Evolutionary conservation across 2,888 invertebrate genomes (phyloP), one percentile per base, ranked within the genome.

Genomic region (Phaonia tiefii): DNA sequence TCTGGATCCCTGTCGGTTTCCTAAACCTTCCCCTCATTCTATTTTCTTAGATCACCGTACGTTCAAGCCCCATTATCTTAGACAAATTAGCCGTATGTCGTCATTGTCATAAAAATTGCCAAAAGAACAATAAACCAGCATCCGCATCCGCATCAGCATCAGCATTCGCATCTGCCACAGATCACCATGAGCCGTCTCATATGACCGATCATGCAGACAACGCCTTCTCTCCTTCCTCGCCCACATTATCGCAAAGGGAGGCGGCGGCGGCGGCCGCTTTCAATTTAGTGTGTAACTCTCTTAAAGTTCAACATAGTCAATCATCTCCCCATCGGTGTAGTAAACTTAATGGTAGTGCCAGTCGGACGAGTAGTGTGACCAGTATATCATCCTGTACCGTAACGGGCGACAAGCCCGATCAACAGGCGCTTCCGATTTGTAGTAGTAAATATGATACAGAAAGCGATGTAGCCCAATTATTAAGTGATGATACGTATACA

Each of bases 81-180:
- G 95, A 95, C 90, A 93, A 94, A 75, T 92, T 95, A 86, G 93
- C 94, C 72, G 94, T 95, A 73, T 95, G 95, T 91, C 93, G 94
- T 84, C 94, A 95, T 90, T 95, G 95, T 91, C 95, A 95, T 87
- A 95, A 94, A 91, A 95, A 95, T 87, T 95, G 95, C 91, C 92
- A 90, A 76, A 88, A 89, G 82, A 70, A 1, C 20, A 1, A n/a
- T 8, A 60, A 60, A 31, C 31, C 81, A 72, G 67, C 79, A 54
- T 72, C 83, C 39, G 44, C 83, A 83, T 72, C 78, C 54, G 10
- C 70, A 75, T 17, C 65, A 51, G 26, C 56, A 69, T n/a, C 58
- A 17, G n/a, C 76, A 71, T 46, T 15, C 37, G 54, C 74, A 76
- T 74, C 56, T 20, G 39, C 0, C 69, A 76, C 31, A 31, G 31